Evolutionary conservation across 2,797 vertebrate species (phyloP).

Genomic region (Rhabdophis nuchalis): DNA sequence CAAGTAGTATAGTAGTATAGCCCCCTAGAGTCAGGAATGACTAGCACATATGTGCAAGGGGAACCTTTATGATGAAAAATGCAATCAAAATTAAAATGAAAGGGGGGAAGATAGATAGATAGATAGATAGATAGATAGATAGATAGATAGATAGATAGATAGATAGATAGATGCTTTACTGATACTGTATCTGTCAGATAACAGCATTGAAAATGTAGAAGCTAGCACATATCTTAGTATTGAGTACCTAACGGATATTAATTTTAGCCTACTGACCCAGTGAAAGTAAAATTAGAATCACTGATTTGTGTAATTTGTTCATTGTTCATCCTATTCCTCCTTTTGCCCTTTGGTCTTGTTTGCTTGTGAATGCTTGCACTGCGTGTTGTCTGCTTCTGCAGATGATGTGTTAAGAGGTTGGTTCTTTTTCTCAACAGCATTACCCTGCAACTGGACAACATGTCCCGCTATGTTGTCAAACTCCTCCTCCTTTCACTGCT

Average conservation of each 20-base stretch:
- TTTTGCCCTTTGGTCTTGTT: background rate
- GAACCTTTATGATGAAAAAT: too few relatives aligned
- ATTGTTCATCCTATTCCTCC: background rate
- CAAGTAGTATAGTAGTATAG: too few relatives aligned
- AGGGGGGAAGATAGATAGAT: too few relatives aligned
- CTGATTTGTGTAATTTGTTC: conserved; percentile 16
- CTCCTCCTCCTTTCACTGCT: background rate
- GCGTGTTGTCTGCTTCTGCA: conserved; percentile 32
- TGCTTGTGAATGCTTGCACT: conserved; percentile 26
- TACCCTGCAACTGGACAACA: background rate
- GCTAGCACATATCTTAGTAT: background rate
- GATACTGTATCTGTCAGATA: background rate
- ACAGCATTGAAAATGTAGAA: background rate
- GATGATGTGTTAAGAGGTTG: conserved; percentile 15
- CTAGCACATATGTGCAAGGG: too few relatives aligned
- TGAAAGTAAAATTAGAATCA: conserved; percentile 11
- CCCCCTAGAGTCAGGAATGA: too few relatives aligned
- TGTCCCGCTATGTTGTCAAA: background rate
- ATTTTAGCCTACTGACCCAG: background rate
- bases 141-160: background rate
- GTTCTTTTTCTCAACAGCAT: conserved; percentile 9
- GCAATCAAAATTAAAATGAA: too few relatives aligned
- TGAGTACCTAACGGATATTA: background rate
- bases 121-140: too few relatives aligned
- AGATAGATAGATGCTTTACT: background rate